Evolutionary conservation across 1,140 invertebrate species (phyloP), one percentile per base, ranked within the genome.

Genomic region (Scaptomyza graminum): DNA sequence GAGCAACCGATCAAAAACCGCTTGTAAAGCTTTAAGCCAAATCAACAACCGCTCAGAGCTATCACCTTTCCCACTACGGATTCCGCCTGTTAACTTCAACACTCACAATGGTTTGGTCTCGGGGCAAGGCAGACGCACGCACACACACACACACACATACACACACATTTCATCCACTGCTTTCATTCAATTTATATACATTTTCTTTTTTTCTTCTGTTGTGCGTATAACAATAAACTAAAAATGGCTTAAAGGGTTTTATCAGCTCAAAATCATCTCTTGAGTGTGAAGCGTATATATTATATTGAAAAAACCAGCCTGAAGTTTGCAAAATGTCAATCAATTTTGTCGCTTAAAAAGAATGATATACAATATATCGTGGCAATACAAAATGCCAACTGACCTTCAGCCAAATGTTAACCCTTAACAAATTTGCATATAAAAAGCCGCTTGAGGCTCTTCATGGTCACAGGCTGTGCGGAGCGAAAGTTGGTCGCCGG

Each of bases 291-390:
- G 47, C 37, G 28, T 41, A n/a, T 60, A 16, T 34, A 43, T 63
- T 60, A 76, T 84, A 84, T 84, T 84, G 80, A 84, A 84, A 84
- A 85, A 78, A 82, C 78, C 78, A 54, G 61, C 82, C 82, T 87
- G 47, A 71, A 75, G 82, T 82, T 78, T 67, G 82, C 70, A 87
- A 87, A 85, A 76, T 85, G 82, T 85, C 82, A 85, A 85, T 85
- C 82, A 85, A 85, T 85, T 85, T 81, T 76, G 82, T 87, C 82
- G 82, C 85, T 85, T 87, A 85, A 87, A 63, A 77, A 80, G 77
- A 84, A 77, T 80, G 74, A 85, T 87, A 85, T 69, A 85, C 63
- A 80, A 80, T 81, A 85, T 68, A 81, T 80, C 70, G 69, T 56
- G 66, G 55, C 71, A 63, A 80, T 77, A 85, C 81, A 87, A 79